Evolutionary conservation across 2,797 vertebrate genomes (phyloP).

Genomic region (Anisognathus igniventris): DNA sequence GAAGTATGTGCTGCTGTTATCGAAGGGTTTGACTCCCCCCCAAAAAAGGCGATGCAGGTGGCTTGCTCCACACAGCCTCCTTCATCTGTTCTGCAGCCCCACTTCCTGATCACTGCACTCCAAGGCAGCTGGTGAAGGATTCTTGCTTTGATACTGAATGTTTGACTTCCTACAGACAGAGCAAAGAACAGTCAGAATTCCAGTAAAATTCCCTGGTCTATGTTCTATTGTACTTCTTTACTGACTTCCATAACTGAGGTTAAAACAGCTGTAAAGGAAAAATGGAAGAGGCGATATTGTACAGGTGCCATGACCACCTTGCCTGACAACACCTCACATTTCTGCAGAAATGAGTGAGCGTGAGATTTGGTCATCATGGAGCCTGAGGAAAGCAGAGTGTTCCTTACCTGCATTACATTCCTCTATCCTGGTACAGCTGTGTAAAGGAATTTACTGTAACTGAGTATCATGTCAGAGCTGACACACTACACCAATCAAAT

Average conservation of each 20-base stretch:
- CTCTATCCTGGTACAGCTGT: background rate
- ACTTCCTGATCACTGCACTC: background rate
- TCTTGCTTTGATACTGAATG: background rate
- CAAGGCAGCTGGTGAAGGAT: background rate
- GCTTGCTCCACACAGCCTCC: background rate
- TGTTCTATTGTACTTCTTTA: background rate
- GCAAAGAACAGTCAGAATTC: background rate
- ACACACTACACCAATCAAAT: conserved; percentile 33
- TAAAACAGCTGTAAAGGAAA: background rate
- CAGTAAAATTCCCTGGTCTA: background rate
- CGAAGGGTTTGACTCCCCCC: background rate
- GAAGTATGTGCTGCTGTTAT: background rate
- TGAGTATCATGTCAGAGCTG: conserved; percentile 16
- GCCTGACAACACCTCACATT: background rate
- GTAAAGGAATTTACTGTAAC: conserved; percentile 9
- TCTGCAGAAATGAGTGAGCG: background rate
- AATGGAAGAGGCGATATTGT: background rate
- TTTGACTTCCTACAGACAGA: background rate
- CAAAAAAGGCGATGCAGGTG: background rate
- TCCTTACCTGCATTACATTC: background rate
- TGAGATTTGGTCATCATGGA: background rate
- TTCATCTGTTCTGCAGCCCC: background rate
- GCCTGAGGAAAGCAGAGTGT: background rate
- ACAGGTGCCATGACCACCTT: background rate
- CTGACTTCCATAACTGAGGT: background rate